Evolutionary conservation across 2,797 vertebrate species (phyloP).

Genomic region (Tokudaia tokunoshimensis): DNA sequence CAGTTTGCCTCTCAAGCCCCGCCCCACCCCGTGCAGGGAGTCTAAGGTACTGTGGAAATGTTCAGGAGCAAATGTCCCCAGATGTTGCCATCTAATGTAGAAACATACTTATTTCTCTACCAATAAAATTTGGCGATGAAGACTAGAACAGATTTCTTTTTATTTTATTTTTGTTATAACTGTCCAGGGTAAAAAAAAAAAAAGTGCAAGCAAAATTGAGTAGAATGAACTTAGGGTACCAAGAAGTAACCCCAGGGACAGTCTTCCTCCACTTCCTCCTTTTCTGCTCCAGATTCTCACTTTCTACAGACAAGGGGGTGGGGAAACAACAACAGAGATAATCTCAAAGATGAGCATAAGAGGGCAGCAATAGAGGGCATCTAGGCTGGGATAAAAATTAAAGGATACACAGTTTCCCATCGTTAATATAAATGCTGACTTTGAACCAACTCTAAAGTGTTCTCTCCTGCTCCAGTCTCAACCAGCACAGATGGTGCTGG

Average conservation of each 20-base stretch:
- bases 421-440: background rate
- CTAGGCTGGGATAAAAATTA: background rate
- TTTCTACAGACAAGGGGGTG: background rate
- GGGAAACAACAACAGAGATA: background rate
- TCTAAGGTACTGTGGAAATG: background rate
- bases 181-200: background rate
- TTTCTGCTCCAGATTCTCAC: background rate
- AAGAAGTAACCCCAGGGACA: background rate
- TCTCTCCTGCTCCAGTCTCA: background rate
- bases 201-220: background rate
- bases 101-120: slow-evolving; percentile 46
- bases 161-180: background rate
- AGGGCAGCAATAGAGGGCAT: background rate
- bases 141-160: background rate
- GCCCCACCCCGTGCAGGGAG: background rate
- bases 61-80: background rate
- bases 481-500: background rate
- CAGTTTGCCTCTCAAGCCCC: background rate
- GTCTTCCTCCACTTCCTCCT: background rate
- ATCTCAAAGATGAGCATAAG: background rate
- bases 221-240: background rate
- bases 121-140: background rate
- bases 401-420: background rate
- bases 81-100: background rate
- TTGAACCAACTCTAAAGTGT: background rate